Evolutionary conservation across 2,113 vertebrate genomes (phyloP).

Genomic region (Electrona antarctica): DNA sequence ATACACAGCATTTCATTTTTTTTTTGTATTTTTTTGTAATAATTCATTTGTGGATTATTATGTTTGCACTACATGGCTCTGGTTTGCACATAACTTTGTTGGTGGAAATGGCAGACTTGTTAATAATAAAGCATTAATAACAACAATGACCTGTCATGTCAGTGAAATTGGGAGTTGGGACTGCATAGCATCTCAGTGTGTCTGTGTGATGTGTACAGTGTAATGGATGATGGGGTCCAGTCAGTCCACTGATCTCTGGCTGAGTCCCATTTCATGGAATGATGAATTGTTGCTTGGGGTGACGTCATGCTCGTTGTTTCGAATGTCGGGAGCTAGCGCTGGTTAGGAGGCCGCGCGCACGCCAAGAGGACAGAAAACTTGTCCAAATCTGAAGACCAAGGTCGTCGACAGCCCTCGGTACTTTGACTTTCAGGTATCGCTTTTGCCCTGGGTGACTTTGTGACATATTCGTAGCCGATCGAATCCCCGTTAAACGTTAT

Average conservation of each 20-base stretch:
- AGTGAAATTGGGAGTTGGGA: slow-evolving; percentile 15
- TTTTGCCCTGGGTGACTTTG: not conserved
- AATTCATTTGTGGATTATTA: slow-evolving; percentile 1
- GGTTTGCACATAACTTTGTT: not conserved
- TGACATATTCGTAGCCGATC: not conserved
- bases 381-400: slow-evolving; percentile 62
- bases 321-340: slow-evolving; percentile 67
- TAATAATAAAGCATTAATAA: not conserved
- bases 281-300: slow-evolving; percentile 59
- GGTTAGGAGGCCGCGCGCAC: slow-evolving; percentile 74
- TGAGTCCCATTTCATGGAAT: slow-evolving; percentile 24
- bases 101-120: not conserved
- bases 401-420: slow-evolving; percentile 63
- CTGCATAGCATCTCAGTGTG: not conserved
- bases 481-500: slow-evolving; percentile 6
- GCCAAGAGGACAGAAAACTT: slow-evolving; percentile 52
- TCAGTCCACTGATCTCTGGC: too few relatives aligned
- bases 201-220: too few relatives aligned
- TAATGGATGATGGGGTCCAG: too few relatives aligned
- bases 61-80: not conserved
- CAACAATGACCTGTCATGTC: not conserved
- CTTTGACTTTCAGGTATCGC: slow-evolving; percentile 59
- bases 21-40: not conserved
- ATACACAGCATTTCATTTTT: not conserved
- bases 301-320: slow-evolving; percentile 80